Evolutionary conservation across 2,888 invertebrate genomes (phyloP).

Genomic region (Drosophila borborema): DNA sequence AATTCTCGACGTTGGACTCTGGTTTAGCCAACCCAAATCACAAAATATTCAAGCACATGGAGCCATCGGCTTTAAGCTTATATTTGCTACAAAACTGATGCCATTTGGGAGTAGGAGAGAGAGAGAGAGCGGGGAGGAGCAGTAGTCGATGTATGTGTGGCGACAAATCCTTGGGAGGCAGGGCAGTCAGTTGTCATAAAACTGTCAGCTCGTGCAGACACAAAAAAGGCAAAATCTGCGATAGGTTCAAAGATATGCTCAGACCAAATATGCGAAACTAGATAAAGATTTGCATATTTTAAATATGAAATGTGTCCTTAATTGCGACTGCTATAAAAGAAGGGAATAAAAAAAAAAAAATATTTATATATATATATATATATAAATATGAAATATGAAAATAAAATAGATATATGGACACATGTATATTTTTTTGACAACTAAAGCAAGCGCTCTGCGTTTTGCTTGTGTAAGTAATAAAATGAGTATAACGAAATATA

Average conservation of each 20-base stretch:
- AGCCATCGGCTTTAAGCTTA: slow-evolving; percentile 61
- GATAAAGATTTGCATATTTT: slow-evolving; percentile 51
- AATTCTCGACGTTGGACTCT: slow-evolving; percentile 13
- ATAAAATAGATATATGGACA: not conserved
- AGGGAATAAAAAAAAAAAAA: slow-evolving; percentile 12
- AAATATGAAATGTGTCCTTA: slow-evolving; percentile 28
- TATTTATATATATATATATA: too few species aligned
- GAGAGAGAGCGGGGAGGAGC: not conserved
- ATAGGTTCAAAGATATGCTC: slow-evolving; percentile 63
- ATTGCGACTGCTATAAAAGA: slow-evolving; percentile 26
- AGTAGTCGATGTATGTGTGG: not conserved
- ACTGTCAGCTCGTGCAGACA: slow-evolving; percentile 62
- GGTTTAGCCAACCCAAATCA: slow-evolving; percentile 66
- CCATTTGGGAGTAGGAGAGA: not conserved
- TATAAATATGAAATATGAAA: not conserved
- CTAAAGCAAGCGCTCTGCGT: not conserved
- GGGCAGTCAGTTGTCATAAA: slow-evolving; percentile 66
- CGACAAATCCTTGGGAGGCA: slow-evolving; percentile 9
- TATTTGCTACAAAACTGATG: slow-evolving; percentile 35
- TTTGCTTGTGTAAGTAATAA: too few species aligned
- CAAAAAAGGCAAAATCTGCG: slow-evolving; percentile 49
- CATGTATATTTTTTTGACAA: not conserved
- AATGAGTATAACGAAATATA: not conserved
- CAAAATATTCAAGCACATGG: slow-evolving; percentile 66
- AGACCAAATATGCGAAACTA: slow-evolving; percentile 30